Conservation (phyloP, 1,140 invertebrate genomes). For the Ceratina japonica region DNA sequence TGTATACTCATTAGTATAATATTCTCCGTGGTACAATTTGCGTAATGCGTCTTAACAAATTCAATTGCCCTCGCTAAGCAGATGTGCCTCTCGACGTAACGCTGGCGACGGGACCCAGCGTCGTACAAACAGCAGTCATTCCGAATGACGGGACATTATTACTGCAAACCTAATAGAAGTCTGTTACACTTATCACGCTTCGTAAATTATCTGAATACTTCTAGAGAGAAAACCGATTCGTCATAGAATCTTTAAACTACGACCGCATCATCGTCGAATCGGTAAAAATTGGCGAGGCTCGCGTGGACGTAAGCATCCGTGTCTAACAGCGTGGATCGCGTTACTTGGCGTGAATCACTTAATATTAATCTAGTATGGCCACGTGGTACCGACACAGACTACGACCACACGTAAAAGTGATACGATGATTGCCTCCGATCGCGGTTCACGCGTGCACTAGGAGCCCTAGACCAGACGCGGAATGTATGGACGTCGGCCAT, state of each 20-base stretch:
- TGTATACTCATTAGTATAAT: constrained; percentile 46
- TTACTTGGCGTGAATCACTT: constrained; percentile 52
- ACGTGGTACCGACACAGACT: constrained; percentile 38
- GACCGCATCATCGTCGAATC: too few species aligned
- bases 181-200: too few species aligned
- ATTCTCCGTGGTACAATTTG: constrained; percentile 39
- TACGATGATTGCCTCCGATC: constrained; percentile 46
- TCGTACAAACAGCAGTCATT: constrained; percentile 32
- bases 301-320: constrained; percentile 33
- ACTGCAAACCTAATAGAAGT: too few species aligned
- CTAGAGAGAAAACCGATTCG: too few species aligned
- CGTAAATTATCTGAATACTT: too few species aligned
- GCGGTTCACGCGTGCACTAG: constrained; percentile 25
- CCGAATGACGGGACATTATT: too few species aligned
- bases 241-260: too few species aligned
- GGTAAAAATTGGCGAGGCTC: not conserved
- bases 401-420: constrained; percentile 25
- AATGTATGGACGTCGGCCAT: constrained; percentile 29
- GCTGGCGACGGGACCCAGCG: not conserved
- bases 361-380: constrained; percentile 47
- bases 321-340: constrained; percentile 49
- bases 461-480: constrained; percentile 32
- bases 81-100: constrained; percentile 22
- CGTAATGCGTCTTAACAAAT: constrained; percentile 51
- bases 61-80: constrained; percentile 45